Percentiles rank a stretch among this genome's conserved stretches.
These are phyloP conservation scores for Clarias pachynema DNA, from an alignment of 2,797 vertebrate genomes.

Conservation along the genomic window DNA sequence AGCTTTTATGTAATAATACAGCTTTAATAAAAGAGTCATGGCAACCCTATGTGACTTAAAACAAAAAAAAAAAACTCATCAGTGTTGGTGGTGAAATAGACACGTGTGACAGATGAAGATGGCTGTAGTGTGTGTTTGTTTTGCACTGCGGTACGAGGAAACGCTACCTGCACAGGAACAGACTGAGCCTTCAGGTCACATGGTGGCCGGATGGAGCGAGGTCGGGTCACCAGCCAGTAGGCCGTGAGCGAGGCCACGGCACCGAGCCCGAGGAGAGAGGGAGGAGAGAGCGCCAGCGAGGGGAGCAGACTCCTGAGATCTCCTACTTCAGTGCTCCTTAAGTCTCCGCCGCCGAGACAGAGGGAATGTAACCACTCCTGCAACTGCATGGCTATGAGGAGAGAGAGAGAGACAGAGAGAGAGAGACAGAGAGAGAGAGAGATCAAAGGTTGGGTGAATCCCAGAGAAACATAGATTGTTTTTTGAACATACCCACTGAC, in stretches of 20 bases:
- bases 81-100: not conserved
- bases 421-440: not conserved
- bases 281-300: slow-evolving; percentile 64
- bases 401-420: not conserved
- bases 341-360: slow-evolving; percentile 59
- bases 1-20: no score
- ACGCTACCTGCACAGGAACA: slow-evolving; percentile 71
- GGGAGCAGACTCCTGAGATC: slow-evolving; percentile 68
- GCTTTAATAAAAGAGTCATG: not conserved
- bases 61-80: no score
- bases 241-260: slow-evolving; percentile 77
- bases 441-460: not conserved
- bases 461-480: not conserved
- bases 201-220: slow-evolving; percentile 72
- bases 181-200: slow-evolving; percentile 78
- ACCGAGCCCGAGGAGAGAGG: slow-evolving; percentile 77
- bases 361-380: slow-evolving; percentile 78
- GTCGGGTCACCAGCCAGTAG: slow-evolving; percentile 78
- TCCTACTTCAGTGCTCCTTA: slow-evolving; percentile 64
- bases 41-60: not conserved
- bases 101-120: no score
- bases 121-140: not conserved
- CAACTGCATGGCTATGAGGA: slow-evolving; percentile 74
- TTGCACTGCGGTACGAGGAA: not conserved
- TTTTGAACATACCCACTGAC: not conserved